Conservation (phyloP, 1,140 invertebrate species). For the Cryptotermes secundus region DNA sequence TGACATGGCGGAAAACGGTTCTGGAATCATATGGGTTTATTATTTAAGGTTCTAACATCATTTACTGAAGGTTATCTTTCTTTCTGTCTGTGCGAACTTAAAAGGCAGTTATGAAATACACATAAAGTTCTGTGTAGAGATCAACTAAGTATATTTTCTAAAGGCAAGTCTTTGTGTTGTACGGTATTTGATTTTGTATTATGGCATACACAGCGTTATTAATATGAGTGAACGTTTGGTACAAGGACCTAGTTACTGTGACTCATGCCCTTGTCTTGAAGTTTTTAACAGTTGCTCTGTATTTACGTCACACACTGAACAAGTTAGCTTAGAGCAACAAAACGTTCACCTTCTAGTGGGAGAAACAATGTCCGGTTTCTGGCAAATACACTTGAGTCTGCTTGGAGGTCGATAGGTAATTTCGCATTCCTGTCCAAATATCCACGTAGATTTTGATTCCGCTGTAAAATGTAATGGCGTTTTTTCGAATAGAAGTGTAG, state of each 20-base stretch:
- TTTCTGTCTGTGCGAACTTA: background rate
- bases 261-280: background rate
- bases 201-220: background rate
- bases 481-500: no score
- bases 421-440: no score
- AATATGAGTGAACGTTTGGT: background rate
- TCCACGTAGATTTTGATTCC: no score
- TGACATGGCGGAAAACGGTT: slow-evolving; percentile 3
- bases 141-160: background rate
- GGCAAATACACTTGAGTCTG: no score
- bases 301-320: background rate
- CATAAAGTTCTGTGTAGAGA: background rate
- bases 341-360: no score
- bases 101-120: background rate
- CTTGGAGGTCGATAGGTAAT: no score
- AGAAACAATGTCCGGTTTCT: no score
- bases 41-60: slow-evolving; percentile 1
- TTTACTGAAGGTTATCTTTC: background rate
- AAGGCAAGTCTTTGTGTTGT: background rate
- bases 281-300: background rate
- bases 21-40: slow-evolving; percentile 1
- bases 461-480: no score
- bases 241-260: background rate
- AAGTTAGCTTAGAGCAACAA: no score
- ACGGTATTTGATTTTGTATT: background rate